Evolutionary conservation across 2,113 vertebrate species (phyloP).

Genomic region (Panurus biarmicus): DNA sequence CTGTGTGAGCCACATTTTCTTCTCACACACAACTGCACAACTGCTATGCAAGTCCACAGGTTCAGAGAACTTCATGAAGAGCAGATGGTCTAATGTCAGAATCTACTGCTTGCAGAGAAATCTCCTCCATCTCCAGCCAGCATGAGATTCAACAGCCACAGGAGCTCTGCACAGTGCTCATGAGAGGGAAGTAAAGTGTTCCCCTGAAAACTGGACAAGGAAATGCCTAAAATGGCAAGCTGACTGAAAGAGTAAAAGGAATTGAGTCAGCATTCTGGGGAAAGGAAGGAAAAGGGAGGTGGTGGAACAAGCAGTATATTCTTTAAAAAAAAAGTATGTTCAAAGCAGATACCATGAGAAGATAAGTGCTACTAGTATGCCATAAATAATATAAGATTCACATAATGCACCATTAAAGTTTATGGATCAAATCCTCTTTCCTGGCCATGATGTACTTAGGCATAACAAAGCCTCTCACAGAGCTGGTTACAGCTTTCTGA

Average conservation of each 20-base stretch:
- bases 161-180: background rate
- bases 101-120: background rate
- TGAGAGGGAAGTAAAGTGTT: background rate
- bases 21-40: background rate
- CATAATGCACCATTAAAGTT: background rate
- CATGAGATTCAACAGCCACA: background rate
- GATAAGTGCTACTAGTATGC: background rate
- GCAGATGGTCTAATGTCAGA: background rate
- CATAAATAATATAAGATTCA: background rate
- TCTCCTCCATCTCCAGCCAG: background rate
- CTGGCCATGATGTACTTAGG: background rate
- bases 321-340: background rate
- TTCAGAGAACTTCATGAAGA: background rate
- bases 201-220: background rate
- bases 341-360: background rate
- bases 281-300: constrained; percentile 43
- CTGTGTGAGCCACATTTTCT: background rate
- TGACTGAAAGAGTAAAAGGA: constrained; percentile 31
- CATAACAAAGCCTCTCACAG: background rate
- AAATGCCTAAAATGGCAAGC: constrained; percentile 40
- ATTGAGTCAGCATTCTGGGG: constrained; percentile 27
- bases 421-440: constrained; percentile 1
- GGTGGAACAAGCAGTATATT: background rate
- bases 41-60: background rate
- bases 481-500: background rate